phyloP scores from a whole-genome alignment of 2,888 invertebrate genomes.

The Diloba caeruleocephala region DNA sequence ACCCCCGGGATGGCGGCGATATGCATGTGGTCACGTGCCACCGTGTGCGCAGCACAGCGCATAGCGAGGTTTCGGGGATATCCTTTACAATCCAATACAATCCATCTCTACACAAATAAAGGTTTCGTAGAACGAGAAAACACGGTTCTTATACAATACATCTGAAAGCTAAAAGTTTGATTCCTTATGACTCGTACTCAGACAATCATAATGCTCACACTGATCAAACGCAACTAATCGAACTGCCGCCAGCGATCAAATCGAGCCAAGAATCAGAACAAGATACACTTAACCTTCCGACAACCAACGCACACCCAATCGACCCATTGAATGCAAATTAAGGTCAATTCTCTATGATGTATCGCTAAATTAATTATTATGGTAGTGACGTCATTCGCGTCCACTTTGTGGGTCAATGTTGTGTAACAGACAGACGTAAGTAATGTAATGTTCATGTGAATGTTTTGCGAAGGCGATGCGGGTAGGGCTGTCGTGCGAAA shows the following conservation, averaged over 20 bases:
- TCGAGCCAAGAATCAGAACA: conserved; percentile 8
- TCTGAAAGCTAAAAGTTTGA: no score
- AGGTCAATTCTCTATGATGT: conserved; percentile 52
- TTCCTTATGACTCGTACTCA: no score
- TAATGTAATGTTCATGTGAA: conserved; percentile 47
- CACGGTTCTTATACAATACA: no score
- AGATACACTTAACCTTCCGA: conserved; percentile 29
- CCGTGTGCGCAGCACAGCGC: no score
- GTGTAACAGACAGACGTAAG: conserved; percentile 49
- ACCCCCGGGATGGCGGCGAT: no score
- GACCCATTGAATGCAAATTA: conserved; percentile 50
- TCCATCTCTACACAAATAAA: no score
- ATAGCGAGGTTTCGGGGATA: no score
- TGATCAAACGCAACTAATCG: conserved; percentile 3
- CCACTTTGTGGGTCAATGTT: conserved; percentile 49
- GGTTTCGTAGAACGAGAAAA: no score
- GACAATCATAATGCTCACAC: background rate
- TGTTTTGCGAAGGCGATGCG: conserved; percentile 35
- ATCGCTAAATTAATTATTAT: conserved; percentile 47
- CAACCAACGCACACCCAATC: conserved; percentile 16
- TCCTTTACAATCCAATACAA: no score
- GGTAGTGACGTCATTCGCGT: conserved; percentile 33
- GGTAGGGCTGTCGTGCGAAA: conserved; percentile 22
- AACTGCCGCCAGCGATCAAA: background rate
- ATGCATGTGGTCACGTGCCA: no score